Evolutionary conservation across 2,888 invertebrate species (phyloP), one percentile per base, ranked within the genome.

Genomic region (Thymelicus acteon): DNA sequence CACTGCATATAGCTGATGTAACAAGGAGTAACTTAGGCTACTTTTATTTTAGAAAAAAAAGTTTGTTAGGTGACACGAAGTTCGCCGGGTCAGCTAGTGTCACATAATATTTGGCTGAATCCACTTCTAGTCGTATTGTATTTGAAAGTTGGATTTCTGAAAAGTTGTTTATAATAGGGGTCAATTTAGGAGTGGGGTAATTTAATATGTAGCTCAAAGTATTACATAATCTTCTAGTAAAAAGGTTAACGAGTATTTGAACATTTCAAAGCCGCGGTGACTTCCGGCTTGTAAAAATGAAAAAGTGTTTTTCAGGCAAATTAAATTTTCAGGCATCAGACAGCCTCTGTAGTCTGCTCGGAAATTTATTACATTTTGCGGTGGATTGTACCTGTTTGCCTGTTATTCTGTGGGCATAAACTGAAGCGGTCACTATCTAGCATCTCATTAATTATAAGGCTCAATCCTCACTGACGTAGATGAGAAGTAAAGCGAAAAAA

Each of bases 261-360:
- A 19, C 47, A 57, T 58, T 57, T 58, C 65, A 57, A 31, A 15
- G 40, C 39, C 57, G 24, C 15, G 7, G 7, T 49, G 40, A 64
- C 65, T 48, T 67, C 66, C 60, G 66, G 66, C 31, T 31, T 37
- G 49, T 6, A 15, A 60, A 60, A 67, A 48, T 44, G 66, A 48
- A 67, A 67, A 67, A 67, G 48, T 31, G 31, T 31, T 48, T 67
- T 57, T 48, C 37, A 60, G 37, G 37, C 58, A 48, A 48, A 67
- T 67, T 67, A 67, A 67, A 31, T 60, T 67, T 67, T 67, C 60
- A 67, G 15, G 47, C n/a, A n/a, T 47, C 8, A 40, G 15, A 44
- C 44, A 8, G 7, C 40, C 40, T 44, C 40, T 60, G 31, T n/a
- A 7, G n/a, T 58, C 12, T 39, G 58, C 39, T 58, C 7, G n/a